Base-by-base conservation (phyloP, 2,113 vertebrate genomes). In the Phylloscopus whistleri region DNA sequence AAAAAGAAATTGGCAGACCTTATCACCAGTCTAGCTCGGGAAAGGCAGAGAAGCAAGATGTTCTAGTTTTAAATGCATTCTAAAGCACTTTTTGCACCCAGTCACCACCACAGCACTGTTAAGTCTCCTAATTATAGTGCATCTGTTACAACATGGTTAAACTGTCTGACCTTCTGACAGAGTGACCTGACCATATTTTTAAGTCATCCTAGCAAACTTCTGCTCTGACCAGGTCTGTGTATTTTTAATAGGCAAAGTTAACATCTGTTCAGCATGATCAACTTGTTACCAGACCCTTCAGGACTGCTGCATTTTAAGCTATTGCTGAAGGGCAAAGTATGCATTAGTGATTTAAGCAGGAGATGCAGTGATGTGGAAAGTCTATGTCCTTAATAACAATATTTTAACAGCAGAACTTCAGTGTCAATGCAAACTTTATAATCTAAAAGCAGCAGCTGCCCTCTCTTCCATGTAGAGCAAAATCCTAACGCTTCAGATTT, bases 241-340 rank as follows among this genome's bases (percentile, higher is more conserved):
- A 70, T 48, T 59, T 84, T 84, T 90, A 82, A 67, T 8, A 58
- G 28, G 33, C 41, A 66, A 79, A 82, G 59, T 90, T 87, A 88
- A 52, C 49, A 83, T 55, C 49, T 49, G 13, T 67, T 53, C 30
- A 83, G 64, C 53, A 46, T 21, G 8, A 89, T 17, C 41, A 87
- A 0, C 70, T 87, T 46, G 39, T 56, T 80, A 90, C 48, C 39
- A 77, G 60, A 66, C 68, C 52, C 75, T 94, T 90, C 83, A 95
- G 64, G 72, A 78, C 64, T 18, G 48, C 56, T 68, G 60, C 20
- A 64, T 89, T 90, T 92, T 41, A 68, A 89, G 31, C 68, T 84
- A 75, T 4, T 92, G 87, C 93, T 84, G 56, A 94, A 95, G 73
- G 88, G 90, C 85, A 93, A 69, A 92, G 63, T 35, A 90, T 51